Percentiles rank a stretch among this genome's conserved stretches.
phyloP scores from a whole-genome alignment of 2,888 invertebrate species.

The Bruchidius siliquastri region DNA sequence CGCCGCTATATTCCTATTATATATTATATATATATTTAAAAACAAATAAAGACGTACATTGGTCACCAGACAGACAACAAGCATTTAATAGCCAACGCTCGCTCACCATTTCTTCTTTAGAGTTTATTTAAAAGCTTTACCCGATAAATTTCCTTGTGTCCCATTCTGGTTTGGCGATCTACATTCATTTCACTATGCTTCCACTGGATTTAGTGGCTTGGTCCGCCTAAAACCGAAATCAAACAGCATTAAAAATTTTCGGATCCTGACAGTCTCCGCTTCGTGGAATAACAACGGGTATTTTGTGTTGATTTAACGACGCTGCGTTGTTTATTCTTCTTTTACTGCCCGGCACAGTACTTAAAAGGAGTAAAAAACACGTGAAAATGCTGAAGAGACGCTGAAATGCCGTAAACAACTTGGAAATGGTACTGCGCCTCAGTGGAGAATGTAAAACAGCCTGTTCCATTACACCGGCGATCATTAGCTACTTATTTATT shows the following conservation, averaged over 20 bases:
- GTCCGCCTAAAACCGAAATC: neutral
- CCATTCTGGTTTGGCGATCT: neutral
- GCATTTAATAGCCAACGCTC: neutral
- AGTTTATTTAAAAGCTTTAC: neutral
- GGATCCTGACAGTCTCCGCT: neutral
- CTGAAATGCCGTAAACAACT: conserved; percentile 12
- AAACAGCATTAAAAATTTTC: neutral
- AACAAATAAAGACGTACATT: too few species aligned
- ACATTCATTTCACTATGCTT: neutral
- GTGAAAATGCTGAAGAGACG: conserved; percentile 4
- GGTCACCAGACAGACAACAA: too few species aligned
- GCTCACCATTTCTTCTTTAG: neutral
- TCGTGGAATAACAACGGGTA: neutral
- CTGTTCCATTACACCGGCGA: neutral
- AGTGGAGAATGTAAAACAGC: neutral
- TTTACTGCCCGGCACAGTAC: neutral
- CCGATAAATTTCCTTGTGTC: neutral
- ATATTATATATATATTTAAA: too few species aligned
- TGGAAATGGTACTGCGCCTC: conserved; percentile 2
- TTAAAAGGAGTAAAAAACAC: neutral
- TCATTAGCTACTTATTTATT: neutral
- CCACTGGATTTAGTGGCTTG: neutral
- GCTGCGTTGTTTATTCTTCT: neutral
- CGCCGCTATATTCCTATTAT: too few species aligned
- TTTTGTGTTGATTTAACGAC: neutral